Percentiles rank a stretch among this genome's conserved stretches.
Evolutionary conservation across 1,140 invertebrate species (phyloP).

Genomic region (Drosophila funebris): DNA sequence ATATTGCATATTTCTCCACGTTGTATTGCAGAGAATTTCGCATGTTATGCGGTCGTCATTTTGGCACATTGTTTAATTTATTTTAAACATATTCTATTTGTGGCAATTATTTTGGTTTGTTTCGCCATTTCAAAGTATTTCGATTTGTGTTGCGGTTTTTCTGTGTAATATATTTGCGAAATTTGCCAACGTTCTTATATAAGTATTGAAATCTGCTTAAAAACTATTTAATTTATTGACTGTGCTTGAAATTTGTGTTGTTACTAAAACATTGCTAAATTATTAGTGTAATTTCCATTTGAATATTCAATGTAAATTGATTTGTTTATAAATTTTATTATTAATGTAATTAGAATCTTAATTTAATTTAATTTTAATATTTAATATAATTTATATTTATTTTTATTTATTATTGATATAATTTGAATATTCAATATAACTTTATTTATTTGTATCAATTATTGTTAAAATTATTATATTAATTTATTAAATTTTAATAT

Average conservation of each 20-base stretch:
- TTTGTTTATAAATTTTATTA: no score
- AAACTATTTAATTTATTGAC: neutral
- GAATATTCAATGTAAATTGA: no score
- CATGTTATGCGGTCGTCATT: slow-evolving; percentile 61
- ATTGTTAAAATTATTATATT: no score
- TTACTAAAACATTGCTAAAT: no score
- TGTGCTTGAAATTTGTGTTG: no score
- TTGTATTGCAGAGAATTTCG: slow-evolving; percentile 36
- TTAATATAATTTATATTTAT: no score
- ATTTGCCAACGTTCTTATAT: neutral
- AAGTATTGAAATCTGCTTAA: neutral
- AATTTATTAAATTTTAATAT: neutral
- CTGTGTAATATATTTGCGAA: neutral
- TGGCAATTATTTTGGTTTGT: slow-evolving; percentile 53
- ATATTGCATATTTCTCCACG: slow-evolving; percentile 53
- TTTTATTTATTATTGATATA: neutral
- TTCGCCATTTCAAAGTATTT: slow-evolving; percentile 31
- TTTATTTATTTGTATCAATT: no score
- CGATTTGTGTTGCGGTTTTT: slow-evolving; percentile 58
- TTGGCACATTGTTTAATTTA: slow-evolving; percentile 74
- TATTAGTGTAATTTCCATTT: no score
- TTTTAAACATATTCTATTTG: slow-evolving; percentile 69
- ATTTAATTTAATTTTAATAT: no score
- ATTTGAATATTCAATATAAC: neutral
- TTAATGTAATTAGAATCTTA: no score